phyloP scores from a whole-genome alignment of 2,113 vertebrate genomes.

The Zosterops hypoxanthus region DNA sequence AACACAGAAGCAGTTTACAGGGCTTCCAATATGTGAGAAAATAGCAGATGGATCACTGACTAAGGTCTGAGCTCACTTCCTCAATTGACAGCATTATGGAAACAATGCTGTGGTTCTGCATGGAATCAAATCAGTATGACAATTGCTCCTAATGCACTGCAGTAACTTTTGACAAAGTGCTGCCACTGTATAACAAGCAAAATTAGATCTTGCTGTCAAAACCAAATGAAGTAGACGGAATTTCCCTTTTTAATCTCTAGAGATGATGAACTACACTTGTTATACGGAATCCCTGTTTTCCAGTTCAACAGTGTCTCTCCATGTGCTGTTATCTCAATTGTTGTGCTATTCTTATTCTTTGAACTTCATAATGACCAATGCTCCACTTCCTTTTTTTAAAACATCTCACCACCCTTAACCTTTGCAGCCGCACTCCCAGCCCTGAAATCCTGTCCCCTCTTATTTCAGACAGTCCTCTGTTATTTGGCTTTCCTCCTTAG shows the following conservation, averaged over 20 bases:
- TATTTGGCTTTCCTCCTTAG: not conserved
- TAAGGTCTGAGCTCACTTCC: not conserved
- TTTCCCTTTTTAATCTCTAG: not conserved
- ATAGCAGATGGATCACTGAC: not conserved
- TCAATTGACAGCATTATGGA: not conserved
- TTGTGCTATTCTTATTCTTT: not conserved
- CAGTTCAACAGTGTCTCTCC: not conserved
- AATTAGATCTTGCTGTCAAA: constrained; percentile 6
- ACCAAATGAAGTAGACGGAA: not conserved
- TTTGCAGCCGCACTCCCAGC: not conserved
- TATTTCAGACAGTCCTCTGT: not conserved
- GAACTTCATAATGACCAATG: not conserved
- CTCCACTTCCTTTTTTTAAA: not conserved
- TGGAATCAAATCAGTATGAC: not conserved
- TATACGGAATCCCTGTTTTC: not conserved
- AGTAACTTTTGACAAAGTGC: not conserved
- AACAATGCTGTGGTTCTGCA: not conserved
- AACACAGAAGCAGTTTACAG: constrained; percentile 8
- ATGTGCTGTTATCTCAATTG: not conserved
- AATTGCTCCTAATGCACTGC: not conserved
- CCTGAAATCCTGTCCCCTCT: not conserved
- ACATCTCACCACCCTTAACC: not conserved
- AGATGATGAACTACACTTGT: not conserved
- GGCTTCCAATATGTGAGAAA: not conserved
- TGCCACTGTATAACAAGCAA: not conserved